A percentile compares a stretch with the other conserved stretches of the same genome.
phyloP scores from a whole-genome alignment of 1,140 invertebrate genomes.

The Drosophila arizonae region DNA sequence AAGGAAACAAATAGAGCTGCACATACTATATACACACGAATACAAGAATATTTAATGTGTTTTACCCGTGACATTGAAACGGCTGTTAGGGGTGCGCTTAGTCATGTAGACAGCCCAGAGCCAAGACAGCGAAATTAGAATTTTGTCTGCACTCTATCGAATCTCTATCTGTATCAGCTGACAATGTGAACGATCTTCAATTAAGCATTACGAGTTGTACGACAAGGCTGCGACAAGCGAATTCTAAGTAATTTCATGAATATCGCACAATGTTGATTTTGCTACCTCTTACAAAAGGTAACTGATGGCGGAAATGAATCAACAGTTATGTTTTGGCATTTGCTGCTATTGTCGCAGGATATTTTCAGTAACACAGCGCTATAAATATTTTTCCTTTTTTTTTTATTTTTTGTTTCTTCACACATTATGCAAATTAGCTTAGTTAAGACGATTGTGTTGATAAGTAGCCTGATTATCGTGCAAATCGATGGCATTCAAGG shows the following conservation, averaged over 20 bases:
- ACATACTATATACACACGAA: not conserved
- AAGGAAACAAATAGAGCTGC: not conserved
- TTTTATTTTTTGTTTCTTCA: not conserved
- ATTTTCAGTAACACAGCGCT: not conserved
- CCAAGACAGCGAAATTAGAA: constrained; percentile 33
- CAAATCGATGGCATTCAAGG: constrained; percentile 72
- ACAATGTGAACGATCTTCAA: constrained; percentile 66
- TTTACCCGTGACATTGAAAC: constrained; percentile 23
- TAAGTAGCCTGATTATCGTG: constrained; percentile 54
- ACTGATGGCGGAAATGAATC: constrained; percentile 47
- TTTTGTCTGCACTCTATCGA: constrained; percentile 31
- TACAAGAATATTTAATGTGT: not conserved
- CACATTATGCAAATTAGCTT: constrained; percentile 49
- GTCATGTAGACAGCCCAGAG: not conserved
- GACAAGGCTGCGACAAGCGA: constrained; percentile 60
- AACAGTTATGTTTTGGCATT: constrained; percentile 56
- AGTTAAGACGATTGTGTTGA: constrained; percentile 43
- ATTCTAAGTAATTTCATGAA: constrained; percentile 50
- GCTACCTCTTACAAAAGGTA: constrained; percentile 66
- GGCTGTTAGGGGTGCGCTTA: not conserved
- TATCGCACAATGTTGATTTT: constrained; percentile 27
- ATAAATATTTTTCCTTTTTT: not conserved
- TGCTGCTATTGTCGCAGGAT: constrained; percentile 25
- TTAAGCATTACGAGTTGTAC: constrained; percentile 65
- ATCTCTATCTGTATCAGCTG: constrained; percentile 14